Evolutionary conservation across 1,140 invertebrate genomes (phyloP).

Genomic region (Medauroidea extradentata): DNA sequence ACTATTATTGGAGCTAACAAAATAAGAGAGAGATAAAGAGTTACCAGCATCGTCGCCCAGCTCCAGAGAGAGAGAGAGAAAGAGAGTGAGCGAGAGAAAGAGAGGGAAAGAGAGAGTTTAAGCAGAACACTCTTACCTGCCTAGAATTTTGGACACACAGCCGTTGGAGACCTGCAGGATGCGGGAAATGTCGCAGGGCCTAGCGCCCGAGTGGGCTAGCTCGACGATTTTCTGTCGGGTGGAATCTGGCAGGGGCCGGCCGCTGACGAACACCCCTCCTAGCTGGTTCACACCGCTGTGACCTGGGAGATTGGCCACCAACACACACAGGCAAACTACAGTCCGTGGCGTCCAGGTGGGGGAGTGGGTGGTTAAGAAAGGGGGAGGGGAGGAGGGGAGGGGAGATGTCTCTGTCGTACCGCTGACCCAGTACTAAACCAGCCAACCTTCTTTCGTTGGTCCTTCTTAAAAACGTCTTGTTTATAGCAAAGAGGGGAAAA

Average conservation of each 20-base stretch:
- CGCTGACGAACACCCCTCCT: conserved; percentile 96
- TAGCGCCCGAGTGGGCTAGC: conserved; percentile 85
- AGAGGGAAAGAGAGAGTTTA: neutral
- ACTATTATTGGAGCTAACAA: too few relatives aligned
- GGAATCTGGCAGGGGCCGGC: conserved; percentile 90
- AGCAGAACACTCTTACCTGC: conserved; percentile 54
- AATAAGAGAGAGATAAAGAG: too few relatives aligned
- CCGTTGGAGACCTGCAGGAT: conserved; percentile 90
- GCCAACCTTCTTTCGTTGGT: too few relatives aligned
- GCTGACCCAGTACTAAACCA: too few relatives aligned
- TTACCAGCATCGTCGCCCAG: too few relatives aligned
- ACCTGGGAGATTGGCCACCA: conserved; percentile 51
- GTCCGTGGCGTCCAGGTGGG: neutral
- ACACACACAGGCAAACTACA: conserved; percentile 12
- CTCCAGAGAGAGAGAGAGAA: neutral
- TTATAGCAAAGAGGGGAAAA: too few relatives aligned
- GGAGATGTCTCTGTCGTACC: too few relatives aligned
- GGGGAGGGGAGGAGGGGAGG: too few relatives aligned
- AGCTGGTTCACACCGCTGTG: conserved; percentile 98
- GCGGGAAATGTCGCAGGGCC: conserved; percentile 92
- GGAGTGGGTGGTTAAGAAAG: too few relatives aligned
- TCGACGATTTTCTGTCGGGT: conserved; percentile 95
- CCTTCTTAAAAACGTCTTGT: too few relatives aligned
- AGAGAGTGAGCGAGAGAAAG: neutral
- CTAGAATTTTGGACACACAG: conserved; percentile 83